These are phyloP conservation scores for Cacoxenus indagator DNA, from an alignment of 2,888 invertebrate species.

Conservation along the genomic window DNA sequence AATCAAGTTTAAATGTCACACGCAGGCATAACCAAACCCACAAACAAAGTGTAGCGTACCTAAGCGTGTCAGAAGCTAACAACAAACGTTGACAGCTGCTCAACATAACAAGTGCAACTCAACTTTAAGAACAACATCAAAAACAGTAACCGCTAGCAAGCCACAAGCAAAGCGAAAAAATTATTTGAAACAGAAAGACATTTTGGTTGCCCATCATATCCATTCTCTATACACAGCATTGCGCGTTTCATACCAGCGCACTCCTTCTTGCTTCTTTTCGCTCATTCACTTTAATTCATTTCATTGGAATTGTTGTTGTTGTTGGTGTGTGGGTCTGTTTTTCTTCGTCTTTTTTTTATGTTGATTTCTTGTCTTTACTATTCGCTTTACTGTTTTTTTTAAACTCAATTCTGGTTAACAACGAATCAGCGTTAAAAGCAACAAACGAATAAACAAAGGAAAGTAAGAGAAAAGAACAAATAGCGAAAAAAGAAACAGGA, in stretches of 20 bases:
- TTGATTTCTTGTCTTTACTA: background rate
- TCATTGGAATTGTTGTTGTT: background rate
- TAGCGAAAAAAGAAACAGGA: background rate
- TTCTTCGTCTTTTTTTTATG: background rate
- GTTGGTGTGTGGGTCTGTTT: background rate
- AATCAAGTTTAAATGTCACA: too few relatives aligned
- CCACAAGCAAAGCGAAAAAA: background rate
- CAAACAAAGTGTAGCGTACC: too few relatives aligned
- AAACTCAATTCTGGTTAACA: background rate
- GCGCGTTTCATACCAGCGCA: background rate
- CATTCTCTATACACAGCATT: background rate
- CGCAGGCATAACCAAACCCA: too few relatives aligned
- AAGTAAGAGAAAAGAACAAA: background rate
- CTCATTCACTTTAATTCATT: too few relatives aligned
- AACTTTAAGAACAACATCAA: background rate
- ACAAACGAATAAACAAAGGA: background rate
- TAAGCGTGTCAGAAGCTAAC: background rate
- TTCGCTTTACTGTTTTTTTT: background rate
- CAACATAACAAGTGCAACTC: background rate
- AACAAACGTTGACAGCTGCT: slow-evolving; percentile 5
- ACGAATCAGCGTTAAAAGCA: background rate
- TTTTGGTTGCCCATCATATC: too few relatives aligned
- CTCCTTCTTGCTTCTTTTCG: background rate
- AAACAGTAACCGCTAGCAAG: background rate
- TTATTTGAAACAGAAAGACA: too few relatives aligned